A percentile compares a stretch with the other conserved stretches of the same genome.
phyloP scores from a whole-genome alignment of 2,113 vertebrate genomes.

The Gambusia holbrooki region DNA sequence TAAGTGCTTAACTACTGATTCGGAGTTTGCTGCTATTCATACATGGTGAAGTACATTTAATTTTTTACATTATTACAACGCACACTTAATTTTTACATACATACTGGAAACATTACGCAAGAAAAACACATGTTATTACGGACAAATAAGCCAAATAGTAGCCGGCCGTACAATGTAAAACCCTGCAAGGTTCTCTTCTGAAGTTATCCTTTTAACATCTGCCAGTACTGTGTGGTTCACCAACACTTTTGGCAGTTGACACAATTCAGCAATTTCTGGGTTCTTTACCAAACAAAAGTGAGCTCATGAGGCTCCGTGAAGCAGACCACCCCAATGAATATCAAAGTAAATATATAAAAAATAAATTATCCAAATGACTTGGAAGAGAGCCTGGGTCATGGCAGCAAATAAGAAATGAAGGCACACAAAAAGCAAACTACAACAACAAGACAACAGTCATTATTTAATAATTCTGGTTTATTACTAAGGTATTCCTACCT shows the following conservation, averaged over 20 bases:
- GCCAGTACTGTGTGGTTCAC: neutral
- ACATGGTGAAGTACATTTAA: neutral
- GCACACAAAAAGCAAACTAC: neutral
- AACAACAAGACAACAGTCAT: neutral
- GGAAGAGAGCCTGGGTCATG: neutral
- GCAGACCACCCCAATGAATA: neutral
- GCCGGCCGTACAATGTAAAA: neutral
- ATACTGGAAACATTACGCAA: neutral
- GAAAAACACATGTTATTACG: neutral
- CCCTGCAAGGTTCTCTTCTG: neutral
- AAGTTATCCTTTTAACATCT: neutral
- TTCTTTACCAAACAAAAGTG: neutral
- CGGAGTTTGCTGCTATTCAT: neutral
- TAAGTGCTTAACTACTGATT: conserved; percentile 27
- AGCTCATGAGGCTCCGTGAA: neutral
- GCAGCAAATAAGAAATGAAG: neutral
- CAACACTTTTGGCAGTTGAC: neutral
- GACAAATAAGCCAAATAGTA: neutral
- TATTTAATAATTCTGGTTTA: neutral
- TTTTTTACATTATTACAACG: too few species aligned
- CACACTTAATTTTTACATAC: neutral
- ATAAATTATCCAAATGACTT: neutral
- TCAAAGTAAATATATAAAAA: neutral
- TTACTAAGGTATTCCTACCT: neutral
- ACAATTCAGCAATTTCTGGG: neutral